Evolutionary conservation across 2,888 invertebrate genomes (phyloP).

Genomic region (Cosmia trapezina): DNA sequence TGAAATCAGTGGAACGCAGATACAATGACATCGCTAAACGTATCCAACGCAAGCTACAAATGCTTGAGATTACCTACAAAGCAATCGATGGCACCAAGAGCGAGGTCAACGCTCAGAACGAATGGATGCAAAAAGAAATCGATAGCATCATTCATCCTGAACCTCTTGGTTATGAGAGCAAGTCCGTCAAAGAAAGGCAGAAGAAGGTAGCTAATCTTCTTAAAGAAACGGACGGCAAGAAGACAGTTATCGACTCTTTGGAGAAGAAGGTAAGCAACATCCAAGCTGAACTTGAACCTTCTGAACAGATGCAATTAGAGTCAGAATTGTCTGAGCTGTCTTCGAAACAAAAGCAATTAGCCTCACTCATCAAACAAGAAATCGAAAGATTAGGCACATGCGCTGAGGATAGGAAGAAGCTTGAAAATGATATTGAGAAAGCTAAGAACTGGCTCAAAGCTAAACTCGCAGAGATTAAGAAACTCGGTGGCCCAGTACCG

Average conservation of each 20-base stretch:
- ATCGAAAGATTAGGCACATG: conserved; percentile 93
- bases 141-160: conserved; percentile 92
- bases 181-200: conserved; percentile 93
- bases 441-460: conserved; percentile 95
- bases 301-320: conserved; percentile 95
- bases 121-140: conserved; percentile 95
- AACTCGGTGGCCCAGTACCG: conserved; percentile 94
- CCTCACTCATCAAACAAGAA: conserved; percentile 93
- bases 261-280: conserved; percentile 96
- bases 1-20: conserved; percentile 95
- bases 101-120: conserved; percentile 94
- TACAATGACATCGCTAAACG: conserved; percentile 96
- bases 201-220: conserved; percentile 93
- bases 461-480: conserved; percentile 94
- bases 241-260: conserved; percentile 94
- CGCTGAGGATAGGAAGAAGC: conserved; percentile 93
- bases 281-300: conserved; percentile 95
- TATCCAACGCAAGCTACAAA: conserved; percentile 95
- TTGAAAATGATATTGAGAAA: conserved; percentile 94
- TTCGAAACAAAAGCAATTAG: conserved; percentile 94
- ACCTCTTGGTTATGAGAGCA: conserved; percentile 94
- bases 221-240: conserved; percentile 96
- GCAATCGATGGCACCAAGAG: conserved; percentile 95
- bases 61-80: conserved; percentile 95
- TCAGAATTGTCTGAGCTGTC: conserved; percentile 93